These are phyloP conservation scores for Eurois occulta DNA, from an alignment of 2,888 invertebrate species.

Conservation along the genomic window DNA sequence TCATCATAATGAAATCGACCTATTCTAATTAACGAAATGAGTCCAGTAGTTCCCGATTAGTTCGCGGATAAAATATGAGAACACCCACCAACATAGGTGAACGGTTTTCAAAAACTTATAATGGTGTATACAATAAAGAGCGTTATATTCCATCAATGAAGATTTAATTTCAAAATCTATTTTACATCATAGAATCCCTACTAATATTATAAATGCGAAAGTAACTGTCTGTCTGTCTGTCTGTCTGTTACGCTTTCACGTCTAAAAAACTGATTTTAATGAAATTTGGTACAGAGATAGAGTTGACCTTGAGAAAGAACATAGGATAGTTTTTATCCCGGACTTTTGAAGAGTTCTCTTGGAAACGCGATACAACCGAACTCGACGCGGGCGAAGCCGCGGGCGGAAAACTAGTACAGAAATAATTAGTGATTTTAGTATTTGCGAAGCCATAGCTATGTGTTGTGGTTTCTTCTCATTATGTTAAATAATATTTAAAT, in stretches of 20 bases:
- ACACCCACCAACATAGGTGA: background rate
- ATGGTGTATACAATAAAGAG: background rate
- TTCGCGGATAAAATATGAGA: constrained; percentile 14
- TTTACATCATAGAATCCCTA: too few species aligned
- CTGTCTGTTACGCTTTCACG: too few species aligned
- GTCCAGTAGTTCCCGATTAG: constrained; percentile 32
- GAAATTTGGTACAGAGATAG: too few species aligned
- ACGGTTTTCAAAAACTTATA: background rate
- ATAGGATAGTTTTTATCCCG: too few species aligned
- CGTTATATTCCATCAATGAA: background rate
- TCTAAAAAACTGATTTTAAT: too few species aligned
- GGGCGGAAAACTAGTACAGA: too few species aligned
- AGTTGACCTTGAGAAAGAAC: too few species aligned
- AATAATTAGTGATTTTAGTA: background rate
- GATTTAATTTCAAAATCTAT: background rate
- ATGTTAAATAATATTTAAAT: constrained; percentile 18
- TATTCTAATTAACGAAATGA: constrained; percentile 24
- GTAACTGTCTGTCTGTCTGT: too few species aligned
- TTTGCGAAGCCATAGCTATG: background rate
- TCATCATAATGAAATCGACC: constrained; percentile 15
- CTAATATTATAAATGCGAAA: too few species aligned
- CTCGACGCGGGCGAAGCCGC: too few species aligned
- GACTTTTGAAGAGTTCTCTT: too few species aligned
- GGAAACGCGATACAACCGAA: too few species aligned
- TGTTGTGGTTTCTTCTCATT: background rate